A percentile compares a stretch with the other conserved stretches of the same genome.
Evolutionary conservation across 2,888 invertebrate genomes (phyloP).

Genomic region (Phanerotoma sp.): DNA sequence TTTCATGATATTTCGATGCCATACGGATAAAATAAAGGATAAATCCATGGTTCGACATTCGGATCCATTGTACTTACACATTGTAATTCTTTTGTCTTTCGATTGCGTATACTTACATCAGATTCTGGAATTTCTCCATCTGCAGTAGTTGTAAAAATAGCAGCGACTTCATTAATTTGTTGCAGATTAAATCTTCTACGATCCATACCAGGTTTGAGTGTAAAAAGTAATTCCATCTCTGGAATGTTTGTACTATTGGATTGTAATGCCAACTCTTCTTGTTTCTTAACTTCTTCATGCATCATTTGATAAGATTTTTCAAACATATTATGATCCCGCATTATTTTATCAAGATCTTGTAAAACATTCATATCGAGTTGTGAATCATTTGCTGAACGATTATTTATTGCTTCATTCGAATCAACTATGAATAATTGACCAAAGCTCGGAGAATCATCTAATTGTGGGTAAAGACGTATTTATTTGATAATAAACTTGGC

Average conservation of each 20-base stretch:
- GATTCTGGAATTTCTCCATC: conserved; percentile 1
- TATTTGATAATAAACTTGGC: conserved; percentile 22
- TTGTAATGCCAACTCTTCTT: not conserved
- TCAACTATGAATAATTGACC: conserved; percentile 9
- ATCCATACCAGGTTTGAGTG: not conserved
- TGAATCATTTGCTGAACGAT: not conserved
- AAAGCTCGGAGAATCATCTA: conserved; percentile 2
- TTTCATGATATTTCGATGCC: not conserved
- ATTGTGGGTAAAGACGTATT: conserved; percentile 8
- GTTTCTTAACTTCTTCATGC: not conserved
- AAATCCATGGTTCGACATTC: not conserved
- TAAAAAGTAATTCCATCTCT: not conserved
- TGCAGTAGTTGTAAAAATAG: not conserved
- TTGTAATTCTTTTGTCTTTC: not conserved
- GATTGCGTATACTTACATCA: not conserved
- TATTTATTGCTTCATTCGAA: conserved; percentile 2
- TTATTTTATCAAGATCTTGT: conserved; percentile 1
- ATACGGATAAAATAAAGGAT: not conserved
- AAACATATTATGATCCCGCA: conserved; percentile 17
- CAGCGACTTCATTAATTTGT: conserved; percentile 1
- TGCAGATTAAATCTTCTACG: not conserved
- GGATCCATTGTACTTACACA: not conserved
- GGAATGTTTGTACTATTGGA: not conserved
- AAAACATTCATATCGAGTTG: not conserved
- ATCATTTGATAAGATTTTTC: conserved; percentile 2